Conservation (phyloP, 2,113 vertebrate species). For the Uria aalge region DNA sequence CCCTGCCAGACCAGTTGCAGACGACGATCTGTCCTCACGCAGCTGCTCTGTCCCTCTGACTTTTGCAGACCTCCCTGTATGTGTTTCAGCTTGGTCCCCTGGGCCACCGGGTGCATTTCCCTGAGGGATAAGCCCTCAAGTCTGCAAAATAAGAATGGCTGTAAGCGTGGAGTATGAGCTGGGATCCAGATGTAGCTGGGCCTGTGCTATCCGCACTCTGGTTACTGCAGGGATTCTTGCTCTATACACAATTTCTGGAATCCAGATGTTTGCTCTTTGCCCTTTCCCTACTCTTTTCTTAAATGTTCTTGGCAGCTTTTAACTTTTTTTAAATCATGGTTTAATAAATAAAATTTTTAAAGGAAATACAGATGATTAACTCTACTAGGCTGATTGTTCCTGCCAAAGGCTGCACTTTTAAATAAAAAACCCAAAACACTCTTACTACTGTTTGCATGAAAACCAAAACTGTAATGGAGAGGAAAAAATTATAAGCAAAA, state of each 20-base stretch:
- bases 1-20: not conserved
- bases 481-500: not conserved
- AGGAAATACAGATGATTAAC: conserved; percentile 30
- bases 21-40: not conserved
- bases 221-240: not conserved
- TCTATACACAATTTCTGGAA: not conserved
- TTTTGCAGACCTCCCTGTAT: not conserved
- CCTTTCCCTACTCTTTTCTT: not conserved
- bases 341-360: conserved; percentile 34
- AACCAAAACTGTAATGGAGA: conserved; percentile 22
- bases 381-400: conserved; percentile 29
- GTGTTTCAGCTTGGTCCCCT: not conserved
- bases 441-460: conserved; percentile 28
- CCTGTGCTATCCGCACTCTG: not conserved
- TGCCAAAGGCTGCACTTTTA: conserved; percentile 57
- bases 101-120: not conserved
- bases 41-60: not conserved
- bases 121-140: not conserved
- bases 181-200: not conserved
- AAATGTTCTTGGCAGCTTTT: conserved; percentile 36
- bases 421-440: not conserved
- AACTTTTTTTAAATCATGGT: not conserved
- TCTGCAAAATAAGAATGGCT: not conserved
- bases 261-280: conserved; percentile 17
- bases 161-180: not conserved